Evolutionary conservation across 1,140 invertebrate genomes (phyloP).

Genomic region (Drosophila arizonae): DNA sequence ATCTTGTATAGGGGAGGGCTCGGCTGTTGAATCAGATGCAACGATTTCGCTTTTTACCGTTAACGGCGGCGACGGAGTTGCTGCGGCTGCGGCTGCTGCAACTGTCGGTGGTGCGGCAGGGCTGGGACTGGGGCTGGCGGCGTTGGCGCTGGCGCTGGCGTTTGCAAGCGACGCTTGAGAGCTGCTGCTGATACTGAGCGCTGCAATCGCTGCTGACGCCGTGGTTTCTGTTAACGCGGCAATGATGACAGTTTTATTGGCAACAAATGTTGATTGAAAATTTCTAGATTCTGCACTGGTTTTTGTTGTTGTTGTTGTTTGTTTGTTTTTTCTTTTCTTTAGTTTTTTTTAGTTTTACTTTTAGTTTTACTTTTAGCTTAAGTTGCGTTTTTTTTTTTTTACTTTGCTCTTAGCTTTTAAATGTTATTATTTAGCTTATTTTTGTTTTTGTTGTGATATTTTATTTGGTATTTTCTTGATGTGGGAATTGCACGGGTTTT

Average conservation of each 20-base stretch:
- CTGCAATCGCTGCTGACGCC: conserved; percentile 80
- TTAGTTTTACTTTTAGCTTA: conserved; percentile 25
- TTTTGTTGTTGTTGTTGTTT: background rate
- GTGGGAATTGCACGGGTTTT: conserved; percentile 58
- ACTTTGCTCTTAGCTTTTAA: conserved; percentile 22
- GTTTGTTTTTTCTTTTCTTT: conserved; percentile 14
- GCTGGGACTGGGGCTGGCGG: conserved; percentile 25
- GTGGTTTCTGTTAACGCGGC: conserved; percentile 81
- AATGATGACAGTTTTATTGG: conserved; percentile 82
- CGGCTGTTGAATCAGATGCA: conserved; percentile 69
- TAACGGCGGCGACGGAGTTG: conserved; percentile 49
- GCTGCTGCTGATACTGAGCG: conserved; percentile 81
- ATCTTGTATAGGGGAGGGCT: conserved; percentile 78
- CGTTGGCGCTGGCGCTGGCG: conserved; percentile 35
- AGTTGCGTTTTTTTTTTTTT: conserved; percentile 24
- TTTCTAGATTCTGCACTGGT: conserved; percentile 55
- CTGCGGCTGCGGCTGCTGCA: conserved; percentile 31
- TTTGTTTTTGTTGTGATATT: conserved; percentile 9
- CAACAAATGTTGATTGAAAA: conserved; percentile 77
- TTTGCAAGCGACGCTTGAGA: conserved; percentile 73
- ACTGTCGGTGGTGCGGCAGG: conserved; percentile 25
- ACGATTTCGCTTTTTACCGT: conserved; percentile 75
- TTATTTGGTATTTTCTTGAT: conserved; percentile 71
- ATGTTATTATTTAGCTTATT: conserved; percentile 13
- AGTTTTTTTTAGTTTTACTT: conserved; percentile 19